A percentile compares a stretch with the other conserved stretches of the same genome.
Evolutionary conservation across 1,140 invertebrate species (phyloP).

Genomic region (Choristoneura fumiferana): DNA sequence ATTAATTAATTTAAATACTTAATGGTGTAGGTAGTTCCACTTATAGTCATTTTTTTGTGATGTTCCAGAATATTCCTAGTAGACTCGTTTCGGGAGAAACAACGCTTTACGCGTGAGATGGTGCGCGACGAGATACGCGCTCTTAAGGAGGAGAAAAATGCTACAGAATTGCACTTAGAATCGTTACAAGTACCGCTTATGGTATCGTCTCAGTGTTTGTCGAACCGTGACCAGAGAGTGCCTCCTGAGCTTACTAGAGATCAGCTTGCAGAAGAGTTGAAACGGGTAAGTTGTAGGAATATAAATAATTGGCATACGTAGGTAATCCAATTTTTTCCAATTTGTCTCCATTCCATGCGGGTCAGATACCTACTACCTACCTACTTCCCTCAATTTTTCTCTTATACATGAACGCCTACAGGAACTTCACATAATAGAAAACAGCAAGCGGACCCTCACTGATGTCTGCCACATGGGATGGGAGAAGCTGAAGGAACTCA

Average conservation of each 20-base stretch:
- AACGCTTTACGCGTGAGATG: slow-evolving; percentile 83
- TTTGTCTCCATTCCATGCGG: too few species aligned
- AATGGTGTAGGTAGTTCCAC: too few species aligned
- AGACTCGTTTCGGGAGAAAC: slow-evolving; percentile 85
- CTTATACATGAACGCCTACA: too few species aligned
- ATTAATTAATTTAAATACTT: too few species aligned
- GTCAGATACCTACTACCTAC: too few species aligned
- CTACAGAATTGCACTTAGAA: slow-evolving; percentile 88
- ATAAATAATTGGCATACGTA: too few species aligned
- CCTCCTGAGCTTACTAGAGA: slow-evolving; percentile 91
- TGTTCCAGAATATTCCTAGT: slow-evolving; percentile 84
- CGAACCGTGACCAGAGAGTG: slow-evolving; percentile 88
- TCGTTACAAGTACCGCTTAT: slow-evolving; percentile 86
- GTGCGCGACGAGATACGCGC: slow-evolving; percentile 85
- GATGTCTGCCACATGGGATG: slow-evolving; percentile 81
- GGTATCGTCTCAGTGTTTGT: slow-evolving; percentile 88
- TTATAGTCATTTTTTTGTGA: too few species aligned
- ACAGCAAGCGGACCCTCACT: slow-evolving; percentile 63
- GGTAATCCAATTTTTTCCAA: too few species aligned
- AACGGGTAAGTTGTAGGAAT: slow-evolving; percentile 84
- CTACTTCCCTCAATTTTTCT: slow-evolving; percentile 25
- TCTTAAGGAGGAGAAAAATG: slow-evolving; percentile 86
- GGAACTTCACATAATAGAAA: slow-evolving; percentile 72
- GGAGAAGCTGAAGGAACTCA: slow-evolving; percentile 91
- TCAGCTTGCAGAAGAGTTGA: slow-evolving; percentile 89